Evolutionary conservation across 2,888 invertebrate species (phyloP), one percentile per base, ranked within the genome.

Genomic region (Meandrusa payeni): DNA sequence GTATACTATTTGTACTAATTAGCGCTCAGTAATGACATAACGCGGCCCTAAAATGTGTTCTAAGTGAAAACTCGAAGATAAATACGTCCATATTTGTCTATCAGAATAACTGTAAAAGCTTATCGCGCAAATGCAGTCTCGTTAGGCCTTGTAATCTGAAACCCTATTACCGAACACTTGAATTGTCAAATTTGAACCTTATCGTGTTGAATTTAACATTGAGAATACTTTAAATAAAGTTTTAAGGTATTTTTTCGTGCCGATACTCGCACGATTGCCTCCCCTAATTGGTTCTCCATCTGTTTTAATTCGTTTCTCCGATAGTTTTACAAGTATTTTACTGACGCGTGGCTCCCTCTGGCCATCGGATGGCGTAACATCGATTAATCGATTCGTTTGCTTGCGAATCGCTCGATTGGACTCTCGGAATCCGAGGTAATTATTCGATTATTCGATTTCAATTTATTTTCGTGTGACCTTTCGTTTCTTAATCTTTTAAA

Each of bases 321-420:
- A 86, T 86, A 86, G 86, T 85, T 87, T 83, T 83, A 86, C 86
- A 86, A 81, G 86, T 82, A 85, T 85, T 86, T 85, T 83, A 86
- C 79, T 82, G 86, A 83, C 76, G 77, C 76, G 79, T 78, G 79
- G 81, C 86, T 80, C 86, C 85, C 81, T 79, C 83, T 79, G 79
- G 75, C 71, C 76, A 69, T 56, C 64, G 64, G 56, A 46, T 58
- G 66, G 73, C 69, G 81, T 74, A 81, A 76, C 81, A 76, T 66
- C 86, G 81, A 70, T 78, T 83, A 83, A 86, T 81, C 86, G 87
- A 87, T 83, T 85, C 79, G 74, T 73, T 80, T 77, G 81, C 79
- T 75, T 76, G 74, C 74, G 69, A 68, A 63, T 69, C 71, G 74
- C 72, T 71, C 73, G 74, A 76, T 76, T 67, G 74, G 62, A 56